Percentiles rank a stretch among this genome's conserved stretches.
phyloP scores from a whole-genome alignment of 2,797 vertebrate species.

The Etheostoma perlongum region DNA sequence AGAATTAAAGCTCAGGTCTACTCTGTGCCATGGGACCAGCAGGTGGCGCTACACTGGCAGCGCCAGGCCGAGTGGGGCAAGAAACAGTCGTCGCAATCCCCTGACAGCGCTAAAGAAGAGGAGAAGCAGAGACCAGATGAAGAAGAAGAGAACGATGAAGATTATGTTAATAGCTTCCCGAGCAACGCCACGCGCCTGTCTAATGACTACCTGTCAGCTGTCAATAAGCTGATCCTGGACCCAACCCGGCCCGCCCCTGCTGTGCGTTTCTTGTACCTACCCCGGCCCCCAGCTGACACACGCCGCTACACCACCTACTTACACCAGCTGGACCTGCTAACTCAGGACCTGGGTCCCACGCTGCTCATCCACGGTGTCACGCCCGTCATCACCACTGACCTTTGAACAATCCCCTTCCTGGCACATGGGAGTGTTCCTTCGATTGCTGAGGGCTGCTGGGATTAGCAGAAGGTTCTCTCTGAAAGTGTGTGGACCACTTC shows the following conservation, averaged over 20 bases:
- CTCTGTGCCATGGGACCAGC: conserved; percentile 89
- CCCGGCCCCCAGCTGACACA: conserved; percentile 90
- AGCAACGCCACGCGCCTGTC: conserved; percentile 87
- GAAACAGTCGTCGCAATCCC: neutral
- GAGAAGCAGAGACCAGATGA: neutral
- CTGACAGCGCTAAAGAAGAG: neutral
- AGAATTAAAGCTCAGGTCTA: conserved; percentile 89
- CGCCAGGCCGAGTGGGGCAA: conserved; percentile 66
- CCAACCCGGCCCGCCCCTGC: conserved; percentile 81
- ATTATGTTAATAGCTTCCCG: conserved; percentile 85
- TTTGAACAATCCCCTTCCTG: conserved; percentile 77
- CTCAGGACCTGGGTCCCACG: conserved; percentile 89
- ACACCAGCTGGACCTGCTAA: conserved; percentile 90
- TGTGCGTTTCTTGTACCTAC: conserved; percentile 92
- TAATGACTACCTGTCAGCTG: conserved; percentile 87
- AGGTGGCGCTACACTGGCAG: conserved; percentile 92
- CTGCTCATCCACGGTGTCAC: conserved; percentile 93
- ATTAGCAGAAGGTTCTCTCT: neutral
- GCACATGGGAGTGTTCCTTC: neutral
- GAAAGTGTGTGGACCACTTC: neutral
- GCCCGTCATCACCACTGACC: conserved; percentile 92
- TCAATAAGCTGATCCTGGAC: conserved; percentile 89
- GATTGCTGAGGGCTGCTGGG: neutral
- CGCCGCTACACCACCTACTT: conserved; percentile 87
- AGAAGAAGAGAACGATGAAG: conserved; percentile 58